Conservation (phyloP, 2,113 vertebrate species). For the Orientallactaga bullata region DNA sequence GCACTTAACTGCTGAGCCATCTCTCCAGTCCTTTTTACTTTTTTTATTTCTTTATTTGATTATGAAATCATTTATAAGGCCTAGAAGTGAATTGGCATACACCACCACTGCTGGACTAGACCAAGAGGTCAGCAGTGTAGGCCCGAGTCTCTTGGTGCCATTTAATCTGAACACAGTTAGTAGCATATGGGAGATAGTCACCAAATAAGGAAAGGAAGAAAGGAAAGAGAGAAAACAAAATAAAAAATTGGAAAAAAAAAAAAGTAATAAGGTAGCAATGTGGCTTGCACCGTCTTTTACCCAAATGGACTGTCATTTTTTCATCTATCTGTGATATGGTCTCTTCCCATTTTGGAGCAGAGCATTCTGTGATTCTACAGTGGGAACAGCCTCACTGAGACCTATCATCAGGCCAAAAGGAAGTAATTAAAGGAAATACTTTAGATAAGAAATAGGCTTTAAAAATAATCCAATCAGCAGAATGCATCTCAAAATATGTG, state of each 20-base stretch:
- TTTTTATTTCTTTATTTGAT: too few relatives aligned
- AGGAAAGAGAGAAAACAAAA: neutral
- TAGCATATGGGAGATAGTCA: neutral
- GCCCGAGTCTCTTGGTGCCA: neutral
- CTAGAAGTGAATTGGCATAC: neutral
- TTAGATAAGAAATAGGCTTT: slow-evolving; percentile 74
- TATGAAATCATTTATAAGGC: neutral
- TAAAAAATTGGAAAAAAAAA: neutral
- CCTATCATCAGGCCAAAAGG: slow-evolving; percentile 29
- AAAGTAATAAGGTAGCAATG: neutral
- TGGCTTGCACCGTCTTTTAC: neutral
- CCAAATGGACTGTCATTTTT: neutral
- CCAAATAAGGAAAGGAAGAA: neutral
- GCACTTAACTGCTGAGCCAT: too few relatives aligned
- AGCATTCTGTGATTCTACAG: slow-evolving; percentile 25
- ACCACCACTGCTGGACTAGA: neutral
- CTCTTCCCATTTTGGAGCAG: slow-evolving; percentile 43
- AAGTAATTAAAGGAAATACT: slow-evolving; percentile 74
- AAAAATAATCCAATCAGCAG: slow-evolving; percentile 80
- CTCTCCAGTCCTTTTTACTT: too few relatives aligned
- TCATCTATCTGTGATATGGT: slow-evolving; percentile 16
- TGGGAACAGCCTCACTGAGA: slow-evolving; percentile 56
- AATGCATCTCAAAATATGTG: slow-evolving; percentile 75
- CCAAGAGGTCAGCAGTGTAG: neutral
- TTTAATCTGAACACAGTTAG: neutral